Evolutionary conservation across 2,113 vertebrate genomes (phyloP).

Genomic region (Zosterops lateralis): DNA sequence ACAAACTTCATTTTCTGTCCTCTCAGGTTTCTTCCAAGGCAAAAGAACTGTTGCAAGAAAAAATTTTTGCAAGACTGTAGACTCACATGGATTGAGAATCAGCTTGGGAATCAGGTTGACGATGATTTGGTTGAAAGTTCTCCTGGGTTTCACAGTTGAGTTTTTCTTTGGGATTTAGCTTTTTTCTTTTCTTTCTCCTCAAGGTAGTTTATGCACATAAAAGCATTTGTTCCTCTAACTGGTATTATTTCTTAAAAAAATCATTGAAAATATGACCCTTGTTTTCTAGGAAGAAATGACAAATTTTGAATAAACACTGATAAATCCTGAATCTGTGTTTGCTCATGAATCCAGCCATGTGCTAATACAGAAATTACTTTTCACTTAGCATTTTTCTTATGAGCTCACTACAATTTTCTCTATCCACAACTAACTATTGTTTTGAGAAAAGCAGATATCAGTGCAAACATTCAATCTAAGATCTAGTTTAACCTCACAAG

Average conservation of each 20-base stretch:
- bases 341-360: neutral
- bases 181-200: neutral
- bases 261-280: neutral
- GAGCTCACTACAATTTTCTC: neutral
- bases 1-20: neutral
- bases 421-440: neutral
- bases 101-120: neutral
- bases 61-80: neutral
- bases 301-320: neutral
- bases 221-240: neutral
- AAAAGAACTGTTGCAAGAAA: neutral
- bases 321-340: neutral
- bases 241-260: neutral
- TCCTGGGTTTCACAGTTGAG: neutral
- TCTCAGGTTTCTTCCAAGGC: neutral
- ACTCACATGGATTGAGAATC: neutral
- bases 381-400: neutral
- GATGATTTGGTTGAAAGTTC: neutral
- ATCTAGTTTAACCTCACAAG: neutral
- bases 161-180: neutral
- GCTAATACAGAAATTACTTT: neutral
- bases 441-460: neutral
- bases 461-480: neutral
- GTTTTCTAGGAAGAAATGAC: neutral
- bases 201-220: neutral